A percentile compares a stretch with the other conserved stretches of the same genome.
Conservation (phyloP, 2,797 vertebrate genomes). For the Chaenodraco wilsoni region DNA sequence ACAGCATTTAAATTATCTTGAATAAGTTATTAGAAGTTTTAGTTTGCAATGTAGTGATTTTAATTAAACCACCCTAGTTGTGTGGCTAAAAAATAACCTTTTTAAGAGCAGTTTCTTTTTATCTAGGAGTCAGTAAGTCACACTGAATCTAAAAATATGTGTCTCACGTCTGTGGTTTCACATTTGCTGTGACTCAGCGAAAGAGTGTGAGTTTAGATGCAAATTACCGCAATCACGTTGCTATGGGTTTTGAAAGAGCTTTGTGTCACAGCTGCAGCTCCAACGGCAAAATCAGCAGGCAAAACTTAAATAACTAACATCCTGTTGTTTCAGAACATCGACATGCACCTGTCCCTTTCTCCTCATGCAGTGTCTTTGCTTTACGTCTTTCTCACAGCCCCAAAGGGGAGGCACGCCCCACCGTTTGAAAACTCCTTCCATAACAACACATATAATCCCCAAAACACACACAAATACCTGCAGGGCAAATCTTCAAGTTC, state of each 20-base stretch:
- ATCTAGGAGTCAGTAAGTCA: background rate
- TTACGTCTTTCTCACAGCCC: background rate
- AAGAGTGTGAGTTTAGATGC: conserved; percentile 1
- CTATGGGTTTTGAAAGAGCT: background rate
- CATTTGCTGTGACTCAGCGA: background rate
- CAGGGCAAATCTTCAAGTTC: conserved; percentile 1
- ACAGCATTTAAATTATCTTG: background rate
- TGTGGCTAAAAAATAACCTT: too few species aligned
- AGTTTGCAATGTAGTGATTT: background rate
- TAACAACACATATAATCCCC: background rate
- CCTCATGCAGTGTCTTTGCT: background rate
- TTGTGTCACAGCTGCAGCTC: conserved; percentile 11
- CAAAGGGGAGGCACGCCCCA: background rate
- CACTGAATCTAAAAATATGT: background rate
- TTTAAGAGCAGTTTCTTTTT: background rate
- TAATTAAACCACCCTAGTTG: too few species aligned
- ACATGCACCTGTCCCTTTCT: conserved; percentile 5
- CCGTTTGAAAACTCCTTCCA: background rate
- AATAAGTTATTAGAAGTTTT: background rate
- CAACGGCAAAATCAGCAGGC: conserved; percentile 7
- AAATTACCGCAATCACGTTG: background rate
- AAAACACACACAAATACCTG: background rate
- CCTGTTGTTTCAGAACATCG: background rate
- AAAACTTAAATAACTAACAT: conserved; percentile 5
- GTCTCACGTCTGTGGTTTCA: background rate